phyloP scores from a whole-genome alignment of 2,797 vertebrate genomes.

The Sebastes oblongus region DNA sequence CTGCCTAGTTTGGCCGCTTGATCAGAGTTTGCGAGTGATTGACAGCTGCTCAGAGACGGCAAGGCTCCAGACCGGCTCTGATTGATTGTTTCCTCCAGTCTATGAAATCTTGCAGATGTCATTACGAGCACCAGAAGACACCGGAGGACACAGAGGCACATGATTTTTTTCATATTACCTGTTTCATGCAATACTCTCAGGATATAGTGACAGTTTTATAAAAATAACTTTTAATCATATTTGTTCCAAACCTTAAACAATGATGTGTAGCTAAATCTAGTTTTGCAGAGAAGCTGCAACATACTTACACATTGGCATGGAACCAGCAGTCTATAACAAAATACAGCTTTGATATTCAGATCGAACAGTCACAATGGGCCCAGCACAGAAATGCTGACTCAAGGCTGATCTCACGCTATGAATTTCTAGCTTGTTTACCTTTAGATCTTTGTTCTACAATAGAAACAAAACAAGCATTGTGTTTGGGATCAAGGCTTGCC shows the following conservation, averaged over 20 bases:
- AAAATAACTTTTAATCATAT: no score
- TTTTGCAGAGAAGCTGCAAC: neutral
- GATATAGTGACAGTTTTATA: no score
- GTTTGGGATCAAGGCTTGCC: constrained; percentile 33
- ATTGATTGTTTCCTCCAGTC: no score
- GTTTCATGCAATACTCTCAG: no score
- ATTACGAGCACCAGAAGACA: no score
- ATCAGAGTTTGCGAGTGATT: no score
- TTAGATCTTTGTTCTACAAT: constrained; percentile 17
- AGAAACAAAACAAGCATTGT: constrained; percentile 45
- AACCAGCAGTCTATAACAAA: neutral
- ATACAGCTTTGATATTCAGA: neutral
- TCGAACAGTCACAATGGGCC: neutral
- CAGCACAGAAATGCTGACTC: constrained; percentile 35
- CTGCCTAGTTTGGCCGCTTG: no score
- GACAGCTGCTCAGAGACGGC: no score
- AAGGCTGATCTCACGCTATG: constrained; percentile 6
- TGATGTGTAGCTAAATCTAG: neutral
- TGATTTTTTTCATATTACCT: no score
- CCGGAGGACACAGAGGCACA: no score
- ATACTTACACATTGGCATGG: neutral
- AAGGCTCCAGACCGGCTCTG: no score
- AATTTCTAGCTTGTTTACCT: constrained; percentile 33
- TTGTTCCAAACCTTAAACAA: neutral
- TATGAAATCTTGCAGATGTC: no score